These are phyloP conservation scores for Apoderus coryli DNA, from an alignment of 2,888 invertebrate species.

Conservation along the genomic window DNA sequence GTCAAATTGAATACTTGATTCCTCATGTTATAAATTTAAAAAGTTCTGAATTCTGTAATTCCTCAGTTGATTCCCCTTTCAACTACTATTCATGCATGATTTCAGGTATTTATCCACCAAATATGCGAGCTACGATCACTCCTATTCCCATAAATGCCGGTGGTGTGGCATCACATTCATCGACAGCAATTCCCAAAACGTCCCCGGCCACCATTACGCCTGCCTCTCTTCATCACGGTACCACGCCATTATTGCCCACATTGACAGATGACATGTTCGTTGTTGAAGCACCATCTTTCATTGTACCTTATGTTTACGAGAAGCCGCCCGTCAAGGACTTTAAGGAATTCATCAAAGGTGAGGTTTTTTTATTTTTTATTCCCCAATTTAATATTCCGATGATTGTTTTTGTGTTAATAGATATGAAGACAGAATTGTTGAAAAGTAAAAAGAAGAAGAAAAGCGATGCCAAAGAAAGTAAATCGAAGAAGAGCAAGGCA, in stretches of 20 bases:
- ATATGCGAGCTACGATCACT: constrained; percentile 42
- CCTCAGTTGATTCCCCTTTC: no score
- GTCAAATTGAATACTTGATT: no score
- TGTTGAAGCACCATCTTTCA: constrained; percentile 83
- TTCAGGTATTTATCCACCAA: constrained; percentile 50
- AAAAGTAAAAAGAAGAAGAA: constrained; percentile 31
- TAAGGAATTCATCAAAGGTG: constrained; percentile 54
- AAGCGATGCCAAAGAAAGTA: constrained; percentile 28
- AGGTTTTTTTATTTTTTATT: no score
- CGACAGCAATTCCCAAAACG: constrained; percentile 19
- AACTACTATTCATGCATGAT: no score
- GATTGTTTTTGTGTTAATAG: no score
- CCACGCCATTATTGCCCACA: constrained; percentile 58
- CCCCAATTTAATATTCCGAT: no score
- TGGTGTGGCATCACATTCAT: not conserved
- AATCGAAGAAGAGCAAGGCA: constrained; percentile 26
- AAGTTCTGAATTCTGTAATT: no score
- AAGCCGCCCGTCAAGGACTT: constrained; percentile 71
- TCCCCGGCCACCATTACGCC: constrained; percentile 25
- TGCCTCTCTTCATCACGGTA: no score
- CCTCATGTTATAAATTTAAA: no score
- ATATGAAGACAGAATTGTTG: constrained; percentile 31
- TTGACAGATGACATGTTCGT: constrained; percentile 87
- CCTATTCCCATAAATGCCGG: constrained; percentile 34
- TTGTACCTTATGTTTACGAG: constrained; percentile 86